phyloP scores from a whole-genome alignment of 2,888 invertebrate species.

The Glomeris marginata region DNA sequence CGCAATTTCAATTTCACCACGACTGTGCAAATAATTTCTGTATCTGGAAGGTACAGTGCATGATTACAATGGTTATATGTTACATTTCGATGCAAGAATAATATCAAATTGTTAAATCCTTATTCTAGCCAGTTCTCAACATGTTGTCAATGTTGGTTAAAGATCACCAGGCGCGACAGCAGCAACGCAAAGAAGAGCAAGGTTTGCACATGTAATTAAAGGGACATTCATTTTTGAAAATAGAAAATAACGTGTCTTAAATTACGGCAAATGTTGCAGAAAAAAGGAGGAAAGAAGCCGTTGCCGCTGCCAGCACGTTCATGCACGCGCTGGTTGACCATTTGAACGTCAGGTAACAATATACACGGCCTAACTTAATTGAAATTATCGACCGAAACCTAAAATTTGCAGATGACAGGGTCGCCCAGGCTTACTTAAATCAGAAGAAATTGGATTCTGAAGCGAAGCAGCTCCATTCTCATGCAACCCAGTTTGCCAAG shows the following conservation, averaged over 20 bases:
- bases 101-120: too few species aligned
- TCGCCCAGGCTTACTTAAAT: slow-evolving; percentile 95
- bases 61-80: too few species aligned
- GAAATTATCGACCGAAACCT: neutral
- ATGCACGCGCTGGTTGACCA: slow-evolving; percentile 93
- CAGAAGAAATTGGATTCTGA: slow-evolving; percentile 96
- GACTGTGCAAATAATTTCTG: too few species aligned
- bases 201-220: slow-evolving; percentile 35
- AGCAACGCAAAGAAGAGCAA: slow-evolving; percentile 62
- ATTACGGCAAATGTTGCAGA: slow-evolving; percentile 44
- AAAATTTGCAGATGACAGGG: slow-evolving; percentile 41
- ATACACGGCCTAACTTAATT: neutral
- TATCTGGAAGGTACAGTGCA: too few species aligned
- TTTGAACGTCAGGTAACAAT: slow-evolving; percentile 81
- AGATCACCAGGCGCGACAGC: slow-evolving; percentile 70
- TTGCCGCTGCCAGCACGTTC: slow-evolving; percentile 77
- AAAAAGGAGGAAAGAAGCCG: slow-evolving; percentile 80
- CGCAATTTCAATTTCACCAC: too few species aligned
- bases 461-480: slow-evolving; percentile 85
- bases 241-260: neutral
- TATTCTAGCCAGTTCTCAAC: too few species aligned
- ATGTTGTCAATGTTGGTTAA: slow-evolving; percentile 76
- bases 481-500: slow-evolving; percentile 86
- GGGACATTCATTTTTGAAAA: neutral
- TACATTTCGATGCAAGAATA: too few species aligned